A percentile compares a stretch with the other conserved stretches of the same genome.
These are phyloP conservation scores for Montipora capitata DNA, from an alignment of 92 coral and sea anemone genomes.

Conservation along the genomic window DNA sequence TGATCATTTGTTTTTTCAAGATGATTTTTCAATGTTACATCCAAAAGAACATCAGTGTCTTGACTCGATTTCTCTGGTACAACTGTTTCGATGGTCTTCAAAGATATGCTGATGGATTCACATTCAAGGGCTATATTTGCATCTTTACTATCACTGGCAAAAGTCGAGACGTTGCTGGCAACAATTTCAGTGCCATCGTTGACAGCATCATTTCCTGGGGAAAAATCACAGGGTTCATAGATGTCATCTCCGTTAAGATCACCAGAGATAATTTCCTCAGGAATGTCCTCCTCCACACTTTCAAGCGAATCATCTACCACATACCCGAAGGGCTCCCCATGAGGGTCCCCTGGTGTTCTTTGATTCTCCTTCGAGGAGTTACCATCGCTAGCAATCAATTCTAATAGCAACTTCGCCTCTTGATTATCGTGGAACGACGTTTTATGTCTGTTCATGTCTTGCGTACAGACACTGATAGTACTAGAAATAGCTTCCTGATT, in stretches of 20 bases:
- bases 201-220: not conserved
- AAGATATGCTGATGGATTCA: not conserved
- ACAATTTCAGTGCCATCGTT: not conserved
- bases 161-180: too few relatives aligned
- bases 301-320: not conserved
- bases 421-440: not conserved
- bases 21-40: not conserved
- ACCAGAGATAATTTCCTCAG: not conserved
- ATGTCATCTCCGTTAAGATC: not conserved
- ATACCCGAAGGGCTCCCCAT: not conserved
- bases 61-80: not conserved
- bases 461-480: too few relatives aligned
- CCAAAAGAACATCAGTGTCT: not conserved
- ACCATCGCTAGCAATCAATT: not conserved
- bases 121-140: not conserved
- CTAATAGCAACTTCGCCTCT: not conserved
- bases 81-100: not conserved
- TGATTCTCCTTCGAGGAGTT: not conserved
- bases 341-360: not conserved
- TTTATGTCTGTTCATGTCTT: not conserved
- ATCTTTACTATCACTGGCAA: not conserved
- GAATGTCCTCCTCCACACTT: slow-evolving; percentile 1
- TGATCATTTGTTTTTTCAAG: not conserved
- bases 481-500: not conserved
- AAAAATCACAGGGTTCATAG: not conserved